Evolutionary conservation across 2,113 vertebrate species (phyloP).

Genomic region (Falcunculus frontatus): DNA sequence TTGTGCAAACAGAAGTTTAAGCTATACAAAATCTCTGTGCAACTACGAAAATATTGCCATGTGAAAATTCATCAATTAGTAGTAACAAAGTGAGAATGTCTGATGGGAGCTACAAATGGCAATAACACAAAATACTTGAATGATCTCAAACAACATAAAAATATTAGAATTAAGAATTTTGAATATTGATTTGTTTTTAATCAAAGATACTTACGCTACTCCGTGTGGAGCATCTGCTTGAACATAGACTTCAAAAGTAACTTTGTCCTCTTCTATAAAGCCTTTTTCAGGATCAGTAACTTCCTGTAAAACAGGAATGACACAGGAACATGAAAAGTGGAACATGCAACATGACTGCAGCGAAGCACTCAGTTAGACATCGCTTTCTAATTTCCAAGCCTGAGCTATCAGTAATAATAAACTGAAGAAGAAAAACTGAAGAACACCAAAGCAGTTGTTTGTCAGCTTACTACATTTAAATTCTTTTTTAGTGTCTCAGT

Average conservation of each 20-base stretch:
- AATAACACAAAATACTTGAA: not conserved
- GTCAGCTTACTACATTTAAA: not conserved
- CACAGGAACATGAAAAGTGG: not conserved
- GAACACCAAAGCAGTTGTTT: not conserved
- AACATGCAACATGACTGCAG: not conserved
- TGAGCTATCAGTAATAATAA: not conserved
- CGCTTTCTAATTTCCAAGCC: not conserved
- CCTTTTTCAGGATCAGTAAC: conserved; percentile 97
- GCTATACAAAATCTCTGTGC: not conserved
- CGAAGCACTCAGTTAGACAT: not conserved
- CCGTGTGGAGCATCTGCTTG: conserved; percentile 97
- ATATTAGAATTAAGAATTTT: not conserved
- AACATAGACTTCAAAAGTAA: conserved; percentile 97
- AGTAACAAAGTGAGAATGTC: not conserved
- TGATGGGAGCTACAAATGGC: not conserved
- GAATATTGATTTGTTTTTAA: not conserved
- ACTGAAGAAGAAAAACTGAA: not conserved
- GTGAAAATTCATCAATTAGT: not conserved
- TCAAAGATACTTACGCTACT: conserved; percentile 86
- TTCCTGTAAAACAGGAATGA: conserved; percentile 77
- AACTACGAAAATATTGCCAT: not conserved
- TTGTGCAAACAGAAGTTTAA: not conserved
- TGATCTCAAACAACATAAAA: not conserved
- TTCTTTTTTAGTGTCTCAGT: not conserved
- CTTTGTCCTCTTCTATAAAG: conserved; percentile 97